A percentile compares a stretch with the other conserved stretches of the same genome.
Conservation (phyloP, 2,797 vertebrate genomes). For the Clamator glandarius region DNA sequence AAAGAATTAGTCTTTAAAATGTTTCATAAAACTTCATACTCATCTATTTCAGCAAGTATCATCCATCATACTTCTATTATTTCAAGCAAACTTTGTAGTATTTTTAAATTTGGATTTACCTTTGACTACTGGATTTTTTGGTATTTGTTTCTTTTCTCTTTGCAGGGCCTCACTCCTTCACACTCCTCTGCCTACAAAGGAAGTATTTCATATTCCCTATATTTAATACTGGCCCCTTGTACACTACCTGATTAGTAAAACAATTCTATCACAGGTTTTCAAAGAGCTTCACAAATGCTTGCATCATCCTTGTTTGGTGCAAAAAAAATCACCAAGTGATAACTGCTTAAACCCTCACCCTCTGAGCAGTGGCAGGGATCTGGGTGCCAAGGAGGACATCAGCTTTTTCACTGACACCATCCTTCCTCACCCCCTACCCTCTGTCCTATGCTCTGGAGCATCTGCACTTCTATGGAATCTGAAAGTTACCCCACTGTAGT, state of each 20-base stretch:
- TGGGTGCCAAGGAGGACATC: neutral
- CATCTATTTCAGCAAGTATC: neutral
- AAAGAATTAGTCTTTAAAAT: neutral
- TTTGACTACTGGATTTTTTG: accelerated
- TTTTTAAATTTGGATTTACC: neutral
- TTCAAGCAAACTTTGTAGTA: neutral
- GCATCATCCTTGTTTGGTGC: neutral
- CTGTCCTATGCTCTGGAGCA: neutral
- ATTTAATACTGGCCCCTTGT: neutral
- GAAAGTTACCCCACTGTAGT: neutral
- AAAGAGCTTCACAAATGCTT: neutral
- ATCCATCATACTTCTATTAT: neutral
- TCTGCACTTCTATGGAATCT: neutral
- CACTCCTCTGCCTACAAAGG: neutral
- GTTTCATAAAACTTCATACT: neutral
- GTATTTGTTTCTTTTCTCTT: neutral
- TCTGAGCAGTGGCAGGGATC: neutral
- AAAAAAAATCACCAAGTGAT: neutral
- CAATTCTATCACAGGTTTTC: neutral
- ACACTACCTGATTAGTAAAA: neutral
- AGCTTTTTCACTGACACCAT: neutral
- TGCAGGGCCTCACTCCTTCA: neutral
- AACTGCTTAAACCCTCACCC: neutral
- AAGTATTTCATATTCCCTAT: neutral
- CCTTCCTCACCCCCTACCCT: neutral